These are phyloP conservation scores for Pavo muticus DNA, from an alignment of 2,113 vertebrate species.

Conservation along the genomic window DNA sequence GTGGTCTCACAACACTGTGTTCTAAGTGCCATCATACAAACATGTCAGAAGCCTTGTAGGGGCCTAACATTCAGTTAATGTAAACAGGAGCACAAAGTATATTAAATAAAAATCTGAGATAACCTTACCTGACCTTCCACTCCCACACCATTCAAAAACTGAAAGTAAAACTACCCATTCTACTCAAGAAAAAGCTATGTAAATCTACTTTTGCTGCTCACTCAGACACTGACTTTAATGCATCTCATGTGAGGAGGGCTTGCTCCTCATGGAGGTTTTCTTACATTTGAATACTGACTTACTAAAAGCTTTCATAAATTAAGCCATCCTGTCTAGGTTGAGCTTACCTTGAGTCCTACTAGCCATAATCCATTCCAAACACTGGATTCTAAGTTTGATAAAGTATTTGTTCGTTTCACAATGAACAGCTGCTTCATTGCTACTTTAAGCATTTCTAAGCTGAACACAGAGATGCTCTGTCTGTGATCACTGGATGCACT, in stretches of 20 bases:
- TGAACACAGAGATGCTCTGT: slow-evolving; percentile 38
- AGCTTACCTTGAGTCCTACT: slow-evolving; percentile 63
- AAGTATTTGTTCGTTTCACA: slow-evolving; percentile 67
- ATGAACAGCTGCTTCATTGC: slow-evolving; percentile 57
- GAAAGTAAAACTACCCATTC: slow-evolving; percentile 6
- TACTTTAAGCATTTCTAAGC: slow-evolving; percentile 38
- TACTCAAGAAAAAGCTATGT: not conserved
- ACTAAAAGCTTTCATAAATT: slow-evolving; percentile 57
- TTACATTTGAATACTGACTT: slow-evolving; percentile 74
- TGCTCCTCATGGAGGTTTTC: not conserved
- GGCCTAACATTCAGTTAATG: not conserved
- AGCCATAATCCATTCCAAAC: slow-evolving; percentile 58
- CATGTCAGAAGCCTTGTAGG: slow-evolving; percentile 49
- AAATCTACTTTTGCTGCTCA: not conserved
- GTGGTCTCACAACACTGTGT: not conserved
- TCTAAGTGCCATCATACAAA: slow-evolving; percentile 11
- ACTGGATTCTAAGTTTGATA: slow-evolving; percentile 31
- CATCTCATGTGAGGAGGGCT: not conserved
- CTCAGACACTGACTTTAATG: slow-evolving; percentile 9
- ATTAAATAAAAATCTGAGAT: slow-evolving; percentile 22
- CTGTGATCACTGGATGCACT: slow-evolving; percentile 61
- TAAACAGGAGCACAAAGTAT: slow-evolving; percentile 27
- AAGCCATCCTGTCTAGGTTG: slow-evolving; percentile 21
- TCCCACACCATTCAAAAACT: slow-evolving; percentile 25
- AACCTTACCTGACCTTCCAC: slow-evolving; percentile 18